These are phyloP conservation scores for Acromyrmex echinatior DNA, from an alignment of 1,140 invertebrate species.

Conservation along the genomic window DNA sequence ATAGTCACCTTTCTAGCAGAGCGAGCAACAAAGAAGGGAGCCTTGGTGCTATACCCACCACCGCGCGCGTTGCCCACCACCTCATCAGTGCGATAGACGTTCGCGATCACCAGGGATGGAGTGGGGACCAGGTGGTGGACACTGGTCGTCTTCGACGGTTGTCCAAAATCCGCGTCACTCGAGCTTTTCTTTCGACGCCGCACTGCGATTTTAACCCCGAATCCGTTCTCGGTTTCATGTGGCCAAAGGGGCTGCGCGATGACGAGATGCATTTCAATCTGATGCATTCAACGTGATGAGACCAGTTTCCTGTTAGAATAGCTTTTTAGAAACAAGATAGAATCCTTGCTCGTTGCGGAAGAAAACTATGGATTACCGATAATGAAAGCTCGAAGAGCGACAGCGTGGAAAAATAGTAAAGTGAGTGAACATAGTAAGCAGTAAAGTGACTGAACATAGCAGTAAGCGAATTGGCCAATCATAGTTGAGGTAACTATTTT, in stretches of 20 bases:
- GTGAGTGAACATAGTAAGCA: no score
- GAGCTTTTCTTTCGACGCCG: slow-evolving; percentile 42
- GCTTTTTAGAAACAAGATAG: neutral
- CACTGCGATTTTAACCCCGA: slow-evolving; percentile 67
- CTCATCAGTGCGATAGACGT: slow-evolving; percentile 4
- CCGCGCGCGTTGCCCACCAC: slow-evolving; percentile 69
- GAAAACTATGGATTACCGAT: neutral
- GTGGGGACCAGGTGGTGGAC: slow-evolving; percentile 45
- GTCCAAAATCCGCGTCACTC: slow-evolving; percentile 61
- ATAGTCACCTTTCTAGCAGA: slow-evolving; percentile 84
- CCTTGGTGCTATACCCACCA: slow-evolving; percentile 66
- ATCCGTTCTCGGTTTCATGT: slow-evolving; percentile 55
- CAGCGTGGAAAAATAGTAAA: no score
- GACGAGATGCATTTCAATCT: neutral
- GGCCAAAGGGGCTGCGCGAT: slow-evolving; percentile 15
- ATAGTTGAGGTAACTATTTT: no score
- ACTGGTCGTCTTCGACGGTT: slow-evolving; percentile 29
- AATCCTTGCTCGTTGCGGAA: neutral
- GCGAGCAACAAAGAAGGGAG: slow-evolving; percentile 82
- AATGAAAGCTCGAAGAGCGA: neutral
- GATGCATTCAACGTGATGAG: neutral
- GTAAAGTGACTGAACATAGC: no score
- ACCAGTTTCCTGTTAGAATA: neutral
- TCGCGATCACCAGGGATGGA: slow-evolving; percentile 40
- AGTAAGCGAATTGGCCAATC: no score